Conservation (phyloP, 2,797 vertebrate genomes). For the Bovichtus diacanthus region DNA sequence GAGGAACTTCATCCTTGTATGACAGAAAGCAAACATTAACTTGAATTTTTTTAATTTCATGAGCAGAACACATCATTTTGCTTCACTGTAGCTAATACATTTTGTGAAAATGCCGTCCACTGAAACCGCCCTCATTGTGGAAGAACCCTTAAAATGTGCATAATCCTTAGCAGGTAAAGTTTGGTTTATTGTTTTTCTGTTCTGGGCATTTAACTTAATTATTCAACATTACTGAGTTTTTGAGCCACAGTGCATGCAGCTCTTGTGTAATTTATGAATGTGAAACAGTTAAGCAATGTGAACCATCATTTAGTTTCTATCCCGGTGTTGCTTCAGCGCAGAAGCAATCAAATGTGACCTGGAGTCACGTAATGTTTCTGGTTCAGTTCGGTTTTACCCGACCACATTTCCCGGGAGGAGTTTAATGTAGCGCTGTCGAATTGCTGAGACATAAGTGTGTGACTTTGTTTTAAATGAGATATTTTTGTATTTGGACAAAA, state of each 20-base stretch:
- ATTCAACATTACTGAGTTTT: slow-evolving; percentile 37
- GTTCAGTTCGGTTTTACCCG: slow-evolving; percentile 19
- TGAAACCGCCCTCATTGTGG: slow-evolving; percentile 60
- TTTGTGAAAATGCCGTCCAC: slow-evolving; percentile 65
- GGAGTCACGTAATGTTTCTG: slow-evolving; percentile 12
- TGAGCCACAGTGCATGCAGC: slow-evolving; percentile 65
- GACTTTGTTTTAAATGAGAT: slow-evolving; percentile 61
- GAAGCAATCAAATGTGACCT: slow-evolving; percentile 54
- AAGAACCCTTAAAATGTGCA: slow-evolving; percentile 68
- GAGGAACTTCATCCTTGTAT: slow-evolving; percentile 47
- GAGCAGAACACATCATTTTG: slow-evolving; percentile 12
- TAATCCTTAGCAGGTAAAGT: slow-evolving; percentile 29
- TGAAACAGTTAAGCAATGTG: slow-evolving; percentile 77
- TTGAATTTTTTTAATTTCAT: slow-evolving; percentile 47
- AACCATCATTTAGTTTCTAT: slow-evolving; percentile 59
- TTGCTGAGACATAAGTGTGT: slow-evolving; percentile 16
- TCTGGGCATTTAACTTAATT: slow-evolving; percentile 48
- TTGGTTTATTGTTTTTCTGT: slow-evolving; percentile 32
- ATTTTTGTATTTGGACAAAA: slow-evolving; percentile 60
- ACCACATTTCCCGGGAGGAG: slow-evolving; percentile 18
- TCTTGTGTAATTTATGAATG: slow-evolving; percentile 66
- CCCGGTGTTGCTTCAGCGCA: slow-evolving; percentile 30
- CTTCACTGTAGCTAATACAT: slow-evolving; percentile 39
- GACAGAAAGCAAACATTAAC: slow-evolving; percentile 34
- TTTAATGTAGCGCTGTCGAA: slow-evolving; percentile 38